Conservation (phyloP, 2,797 vertebrate species). For the Periparus ater region DNA sequence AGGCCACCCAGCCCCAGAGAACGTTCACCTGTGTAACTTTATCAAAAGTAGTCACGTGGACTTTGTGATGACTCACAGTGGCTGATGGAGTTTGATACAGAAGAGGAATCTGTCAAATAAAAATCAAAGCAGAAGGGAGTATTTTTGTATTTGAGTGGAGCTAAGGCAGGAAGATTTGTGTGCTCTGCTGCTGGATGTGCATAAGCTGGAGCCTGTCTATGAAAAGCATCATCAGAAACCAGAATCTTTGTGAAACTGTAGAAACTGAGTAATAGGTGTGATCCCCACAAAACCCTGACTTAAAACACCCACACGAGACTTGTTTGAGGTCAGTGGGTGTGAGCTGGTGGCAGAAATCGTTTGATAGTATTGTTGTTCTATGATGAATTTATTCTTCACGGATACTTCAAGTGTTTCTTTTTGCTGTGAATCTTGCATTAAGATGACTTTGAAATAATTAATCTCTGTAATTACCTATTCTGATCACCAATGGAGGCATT, state of each 20-base stretch:
- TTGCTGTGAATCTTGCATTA: not conserved
- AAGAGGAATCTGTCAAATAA: not conserved
- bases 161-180: not conserved
- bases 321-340: not conserved
- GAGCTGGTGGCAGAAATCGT: not conserved
- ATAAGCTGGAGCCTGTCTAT: rapidly evolving
- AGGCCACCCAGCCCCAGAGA: not conserved
- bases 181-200: not conserved
- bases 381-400: not conserved
- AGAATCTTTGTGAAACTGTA: not conserved
- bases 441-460: not conserved
- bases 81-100: not conserved
- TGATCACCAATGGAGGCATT: not conserved
- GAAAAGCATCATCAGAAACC: not conserved
- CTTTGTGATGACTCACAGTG: not conserved
- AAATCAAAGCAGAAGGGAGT: not conserved
- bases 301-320: not conserved
- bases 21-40: not conserved
- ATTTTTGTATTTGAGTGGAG: not conserved
- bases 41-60: not conserved
- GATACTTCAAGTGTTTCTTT: not conserved
- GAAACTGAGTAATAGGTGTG: not conserved
- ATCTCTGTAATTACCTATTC: not conserved
- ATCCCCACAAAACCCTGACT: not conserved
- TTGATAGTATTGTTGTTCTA: rapidly evolving